phyloP scores from a whole-genome alignment of 2,888 invertebrate genomes.

The Exephanes ischioxanthus region DNA sequence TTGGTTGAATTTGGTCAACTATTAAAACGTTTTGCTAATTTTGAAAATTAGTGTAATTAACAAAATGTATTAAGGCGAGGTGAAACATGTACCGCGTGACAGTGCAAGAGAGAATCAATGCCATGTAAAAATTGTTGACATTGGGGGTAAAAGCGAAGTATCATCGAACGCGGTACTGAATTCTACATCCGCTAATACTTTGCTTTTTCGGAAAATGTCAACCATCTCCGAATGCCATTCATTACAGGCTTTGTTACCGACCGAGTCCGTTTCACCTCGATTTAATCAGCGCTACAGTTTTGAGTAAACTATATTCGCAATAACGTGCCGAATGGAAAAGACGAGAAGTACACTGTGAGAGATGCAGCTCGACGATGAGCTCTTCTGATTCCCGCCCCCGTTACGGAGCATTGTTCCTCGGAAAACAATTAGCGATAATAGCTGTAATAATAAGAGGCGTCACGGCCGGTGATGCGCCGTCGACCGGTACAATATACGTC shows the following conservation, averaged over 20 bases:
- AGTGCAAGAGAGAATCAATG: too few relatives aligned
- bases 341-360: constrained; percentile 33
- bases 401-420: constrained; percentile 52
- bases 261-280: too few relatives aligned
- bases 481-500: constrained; percentile 57
- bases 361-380: constrained; percentile 34
- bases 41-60: not conserved
- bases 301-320: not conserved
- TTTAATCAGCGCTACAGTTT: not conserved
- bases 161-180: too few relatives aligned
- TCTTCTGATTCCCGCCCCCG: constrained; percentile 59
- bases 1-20: not conserved
- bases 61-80: not conserved
- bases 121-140: too few relatives aligned
- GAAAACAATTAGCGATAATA: constrained; percentile 82
- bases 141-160: too few relatives aligned
- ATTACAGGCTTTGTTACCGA: too few relatives aligned
- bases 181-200: too few relatives aligned
- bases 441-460: constrained; percentile 78
- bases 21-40: not conserved
- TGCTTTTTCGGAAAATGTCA: too few relatives aligned
- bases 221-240: too few relatives aligned
- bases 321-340: not conserved
- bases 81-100: too few relatives aligned
- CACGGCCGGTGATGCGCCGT: constrained; percentile 72